These are phyloP conservation scores for Eupleurogrammus muticus DNA, from an alignment of 2,797 vertebrate genomes.

Conservation along the genomic window DNA sequence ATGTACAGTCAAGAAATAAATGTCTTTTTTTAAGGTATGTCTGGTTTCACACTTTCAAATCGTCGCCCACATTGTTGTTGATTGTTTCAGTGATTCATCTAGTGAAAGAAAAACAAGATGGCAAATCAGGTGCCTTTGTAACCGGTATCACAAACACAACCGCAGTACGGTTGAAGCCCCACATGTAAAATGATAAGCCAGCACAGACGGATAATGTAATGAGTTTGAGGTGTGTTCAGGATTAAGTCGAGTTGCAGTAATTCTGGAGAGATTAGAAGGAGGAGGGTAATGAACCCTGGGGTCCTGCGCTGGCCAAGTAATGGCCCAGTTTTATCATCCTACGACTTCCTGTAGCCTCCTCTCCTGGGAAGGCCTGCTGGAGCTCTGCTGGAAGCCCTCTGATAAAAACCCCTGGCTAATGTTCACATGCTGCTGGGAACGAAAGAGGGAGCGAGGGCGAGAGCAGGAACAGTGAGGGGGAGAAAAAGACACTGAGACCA, in stretches of 20 bases:
- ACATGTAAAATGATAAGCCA: neutral
- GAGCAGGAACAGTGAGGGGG: constrained; percentile 16
- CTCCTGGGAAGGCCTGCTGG: constrained; percentile 82
- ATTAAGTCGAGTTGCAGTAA: constrained; percentile 71
- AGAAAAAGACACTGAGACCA: constrained; percentile 5
- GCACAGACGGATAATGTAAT: constrained; percentile 18
- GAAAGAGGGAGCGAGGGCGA: constrained; percentile 36
- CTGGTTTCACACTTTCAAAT: neutral
- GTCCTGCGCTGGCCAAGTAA: constrained; percentile 84
- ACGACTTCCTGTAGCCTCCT: constrained; percentile 87
- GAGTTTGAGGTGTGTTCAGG: constrained; percentile 57
- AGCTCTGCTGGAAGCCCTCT: constrained; percentile 83
- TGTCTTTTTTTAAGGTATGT: neutral
- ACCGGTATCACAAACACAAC: neutral
- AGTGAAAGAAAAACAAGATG: neutral
- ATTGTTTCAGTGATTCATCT: neutral
- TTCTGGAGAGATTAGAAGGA: constrained; percentile 70
- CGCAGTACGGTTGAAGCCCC: neutral
- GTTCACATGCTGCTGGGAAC: constrained; percentile 87
- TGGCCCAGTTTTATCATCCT: constrained; percentile 87
- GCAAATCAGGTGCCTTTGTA: neutral
- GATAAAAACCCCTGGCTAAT: constrained; percentile 86
- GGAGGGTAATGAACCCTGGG: constrained; percentile 84
- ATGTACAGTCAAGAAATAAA: constrained; percentile 6
- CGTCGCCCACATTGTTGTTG: neutral